Base-by-base conservation (phyloP, 2,113 vertebrate genomes). In the Physeter macrocephalus region DNA sequence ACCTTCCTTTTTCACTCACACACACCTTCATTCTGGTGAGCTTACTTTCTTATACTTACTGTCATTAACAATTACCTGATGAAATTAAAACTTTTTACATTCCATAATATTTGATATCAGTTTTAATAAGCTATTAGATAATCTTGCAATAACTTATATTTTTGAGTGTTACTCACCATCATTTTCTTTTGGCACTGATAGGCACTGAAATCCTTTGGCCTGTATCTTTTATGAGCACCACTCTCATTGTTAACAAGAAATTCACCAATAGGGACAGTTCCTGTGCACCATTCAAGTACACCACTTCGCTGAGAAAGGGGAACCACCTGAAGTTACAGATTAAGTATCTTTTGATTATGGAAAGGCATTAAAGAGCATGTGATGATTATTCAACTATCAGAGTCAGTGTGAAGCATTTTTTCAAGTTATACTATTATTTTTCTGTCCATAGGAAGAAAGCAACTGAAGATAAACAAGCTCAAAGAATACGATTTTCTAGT, bases 231-330 rank as follows among this genome's bases (percentile, higher is more conserved):
- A 98, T 99, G 99, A 69, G 99, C 99, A 95, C 99, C 99, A 83
- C 98, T 98, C 34, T 98, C 98, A 0, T 93, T 59, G 39, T 99
- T 99, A 46, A 99, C 99, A 54, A 99, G 99, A 93, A 99, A 99
- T 96, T 99, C 99, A 66, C 99, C 99, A 3, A 99, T 99, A 29
- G 99, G 99, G 88, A 99, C 98, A 15, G 99, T 99, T 77, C 99
- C 99, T 0, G 99, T 99, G 96, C 99, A 99, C 99, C 99, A 99
- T 94, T 99, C 99, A 20, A 99, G 99, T 84, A 99, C 99, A 0
- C 99, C 99, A 11, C 99, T 99, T 54, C 99, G 98, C 99, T 99
- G 99, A 5, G 99, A 99, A 92, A 99, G 99, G 0, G 99, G 99
- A 97, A 99, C 99, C 97, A 99, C 99, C 99, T 99, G 95, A 25